Conservation (phyloP, 2,888 invertebrate species). For the Tetanocera ferruginea region DNA sequence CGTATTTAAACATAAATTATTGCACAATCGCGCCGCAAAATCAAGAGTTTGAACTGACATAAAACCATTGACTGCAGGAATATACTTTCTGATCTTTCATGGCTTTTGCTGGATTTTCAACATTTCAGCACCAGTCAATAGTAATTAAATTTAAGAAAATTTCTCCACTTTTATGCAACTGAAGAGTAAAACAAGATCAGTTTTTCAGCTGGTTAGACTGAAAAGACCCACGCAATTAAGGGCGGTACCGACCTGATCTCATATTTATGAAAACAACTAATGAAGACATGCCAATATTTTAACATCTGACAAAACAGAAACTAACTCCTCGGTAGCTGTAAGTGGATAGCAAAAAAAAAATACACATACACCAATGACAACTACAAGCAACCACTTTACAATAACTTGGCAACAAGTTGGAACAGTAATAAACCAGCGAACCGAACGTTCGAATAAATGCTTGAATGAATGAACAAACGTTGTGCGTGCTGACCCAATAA, state of each 20-base stretch:
- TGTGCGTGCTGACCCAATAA: conserved; percentile 19
- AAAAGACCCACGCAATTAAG: not conserved
- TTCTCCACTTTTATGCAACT: conserved; percentile 18
- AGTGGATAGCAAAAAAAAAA: not conserved
- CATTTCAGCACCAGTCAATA: conserved; percentile 18
- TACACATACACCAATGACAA: not conserved
- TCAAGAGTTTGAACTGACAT: no score
- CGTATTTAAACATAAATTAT: no score
- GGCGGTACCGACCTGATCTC: not conserved
- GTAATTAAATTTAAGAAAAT: conserved; percentile 18
- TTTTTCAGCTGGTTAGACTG: not conserved
- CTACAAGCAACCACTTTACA: not conserved
- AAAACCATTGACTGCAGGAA: no score
- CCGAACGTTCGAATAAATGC: not conserved
- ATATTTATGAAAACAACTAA: conserved; percentile 24
- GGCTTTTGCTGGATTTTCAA: not conserved
- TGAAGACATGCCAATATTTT: conserved; percentile 5
- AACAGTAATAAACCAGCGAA: not conserved
- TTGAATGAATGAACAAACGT: not conserved
- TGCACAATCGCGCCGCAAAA: no score
- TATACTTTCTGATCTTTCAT: no score
- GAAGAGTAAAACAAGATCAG: not conserved
- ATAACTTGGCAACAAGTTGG: not conserved
- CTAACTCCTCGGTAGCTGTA: not conserved
- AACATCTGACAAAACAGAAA: not conserved